Base-by-base conservation (phyloP, 2,888 invertebrate genomes). In the Pollenia amentaria region DNA sequence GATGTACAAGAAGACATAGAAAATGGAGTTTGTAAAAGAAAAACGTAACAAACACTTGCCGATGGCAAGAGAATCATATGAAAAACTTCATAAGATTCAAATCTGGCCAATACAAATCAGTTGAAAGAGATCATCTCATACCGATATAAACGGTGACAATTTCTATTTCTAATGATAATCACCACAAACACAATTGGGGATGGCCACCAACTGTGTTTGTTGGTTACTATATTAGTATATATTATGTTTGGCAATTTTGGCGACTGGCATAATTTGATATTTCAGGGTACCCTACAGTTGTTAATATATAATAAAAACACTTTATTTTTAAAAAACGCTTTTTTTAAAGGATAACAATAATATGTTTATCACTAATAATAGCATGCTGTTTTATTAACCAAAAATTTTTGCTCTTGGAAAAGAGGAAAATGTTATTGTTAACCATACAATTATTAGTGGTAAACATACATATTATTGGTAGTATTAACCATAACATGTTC, bases 111-210 rank as follows among this genome's bases (percentile, higher is more conserved):
- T 44, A 72, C 55, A 78, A 77, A 83, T 77, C 77, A 72, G 72
- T 18, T 72, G 29, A 78, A 72, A 55, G 53, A 73, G 73, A 84
- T 84, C 78, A 75, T 78, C 73, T 67, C 38, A 40, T 73, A 51
- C 57, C 67, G 73, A 79, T 79, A 79, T 53, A 69, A 84, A 75
- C 80, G 84, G 87, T 87, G 87, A 87, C 87, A 87, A 80, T 84
- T 87, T 86, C 70, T 72, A 76, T 76, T 80, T 81, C 72, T 69
- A 84, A 84, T 57, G 80, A 73, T 80, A 84, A 84, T 87, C 77
- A 77, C 80, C 67, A 77, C 62, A 87, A 84, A 64, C 87, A 64
- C 80, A 55, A 84, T 73, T 81, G 67, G 73, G 16, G 55, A 72
- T 53, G 80, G 62, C 84, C 84, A 76, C 87, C 87, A 80, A 46